Conservation (phyloP, 2,113 vertebrate genomes). For the Passer domesticus region DNA sequence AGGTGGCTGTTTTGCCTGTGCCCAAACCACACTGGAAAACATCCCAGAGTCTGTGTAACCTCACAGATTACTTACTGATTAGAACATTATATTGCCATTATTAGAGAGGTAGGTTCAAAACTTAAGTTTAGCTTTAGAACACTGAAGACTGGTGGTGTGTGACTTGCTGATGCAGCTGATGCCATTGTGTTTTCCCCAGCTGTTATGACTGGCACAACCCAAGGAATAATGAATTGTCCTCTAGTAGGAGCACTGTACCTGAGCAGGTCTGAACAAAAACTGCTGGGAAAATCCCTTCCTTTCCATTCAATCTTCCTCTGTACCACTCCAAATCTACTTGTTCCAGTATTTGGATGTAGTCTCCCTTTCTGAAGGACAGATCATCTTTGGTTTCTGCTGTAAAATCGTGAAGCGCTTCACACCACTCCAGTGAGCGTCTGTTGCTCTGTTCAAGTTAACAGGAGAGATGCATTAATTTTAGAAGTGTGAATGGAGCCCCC, state of each 20-base stretch:
- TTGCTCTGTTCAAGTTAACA: conserved; percentile 57
- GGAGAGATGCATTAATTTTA: conserved; percentile 28
- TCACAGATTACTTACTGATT: background rate
- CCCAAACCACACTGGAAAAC: background rate
- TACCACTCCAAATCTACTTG: conserved; percentile 85
- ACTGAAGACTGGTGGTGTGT: background rate
- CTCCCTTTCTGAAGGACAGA: conserved; percentile 85
- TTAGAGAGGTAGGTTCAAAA: background rate
- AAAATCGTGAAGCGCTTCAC: conserved; percentile 87
- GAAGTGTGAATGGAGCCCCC: background rate
- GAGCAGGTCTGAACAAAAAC: conserved; percentile 78
- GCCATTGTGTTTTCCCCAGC: background rate
- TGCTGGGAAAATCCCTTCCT: conserved; percentile 87
- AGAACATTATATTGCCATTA: background rate
- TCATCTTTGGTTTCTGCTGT: conserved; percentile 81
- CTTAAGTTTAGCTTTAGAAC: background rate
- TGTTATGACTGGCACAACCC: background rate
- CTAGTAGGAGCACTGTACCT: conserved; percentile 71
- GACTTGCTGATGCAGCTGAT: background rate
- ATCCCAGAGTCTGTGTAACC: background rate
- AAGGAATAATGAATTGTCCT: background rate
- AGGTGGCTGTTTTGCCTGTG: background rate
- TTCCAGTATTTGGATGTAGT: conserved; percentile 83
- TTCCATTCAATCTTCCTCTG: conserved; percentile 80
- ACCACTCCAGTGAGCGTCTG: conserved; percentile 75